phyloP scores from a whole-genome alignment of 2,113 vertebrate species.

The Terrapene triunguis region DNA sequence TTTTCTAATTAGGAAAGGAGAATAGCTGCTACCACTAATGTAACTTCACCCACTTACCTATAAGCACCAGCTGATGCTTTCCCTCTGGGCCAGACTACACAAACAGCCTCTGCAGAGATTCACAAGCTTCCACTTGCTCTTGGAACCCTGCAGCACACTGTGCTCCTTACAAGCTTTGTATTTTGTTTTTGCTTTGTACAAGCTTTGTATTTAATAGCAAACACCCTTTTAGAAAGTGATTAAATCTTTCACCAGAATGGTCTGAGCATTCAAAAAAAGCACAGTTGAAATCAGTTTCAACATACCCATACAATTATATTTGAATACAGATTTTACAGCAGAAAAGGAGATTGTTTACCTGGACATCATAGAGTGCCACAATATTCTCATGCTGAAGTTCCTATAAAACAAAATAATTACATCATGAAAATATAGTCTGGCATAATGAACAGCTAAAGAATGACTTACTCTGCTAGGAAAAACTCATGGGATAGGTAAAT shows the following conservation, averaged over 20 bases:
- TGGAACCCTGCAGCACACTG: not conserved
- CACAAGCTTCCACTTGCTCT: not conserved
- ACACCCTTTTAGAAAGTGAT: not conserved
- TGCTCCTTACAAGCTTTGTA: not conserved
- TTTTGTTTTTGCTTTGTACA: not conserved
- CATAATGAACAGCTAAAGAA: not conserved
- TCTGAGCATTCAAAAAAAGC: not conserved
- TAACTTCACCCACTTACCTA: slow-evolving; percentile 9
- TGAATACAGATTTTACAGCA: not conserved
- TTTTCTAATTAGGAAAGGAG: not conserved
- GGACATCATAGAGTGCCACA: slow-evolving; percentile 97
- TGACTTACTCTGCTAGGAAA: not conserved
- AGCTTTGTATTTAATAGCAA: not conserved
- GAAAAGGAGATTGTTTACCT: slow-evolving; percentile 82
- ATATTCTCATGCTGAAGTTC: slow-evolving; percentile 99
- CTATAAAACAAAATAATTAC: slow-evolving; percentile 78
- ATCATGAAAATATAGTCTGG: not conserved
- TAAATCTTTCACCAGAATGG: not conserved
- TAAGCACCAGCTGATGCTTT: slow-evolving; percentile 16
- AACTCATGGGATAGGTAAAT: slow-evolving; percentile 18
- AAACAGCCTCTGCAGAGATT: slow-evolving; percentile 37
- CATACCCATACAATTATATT: accelerated
- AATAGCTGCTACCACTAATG: not conserved
- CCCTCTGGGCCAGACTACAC: slow-evolving; percentile 29
- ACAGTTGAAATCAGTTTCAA: not conserved